Evolutionary conservation across 2,797 vertebrate species (phyloP).

Genomic region (Acanthis flammea): DNA sequence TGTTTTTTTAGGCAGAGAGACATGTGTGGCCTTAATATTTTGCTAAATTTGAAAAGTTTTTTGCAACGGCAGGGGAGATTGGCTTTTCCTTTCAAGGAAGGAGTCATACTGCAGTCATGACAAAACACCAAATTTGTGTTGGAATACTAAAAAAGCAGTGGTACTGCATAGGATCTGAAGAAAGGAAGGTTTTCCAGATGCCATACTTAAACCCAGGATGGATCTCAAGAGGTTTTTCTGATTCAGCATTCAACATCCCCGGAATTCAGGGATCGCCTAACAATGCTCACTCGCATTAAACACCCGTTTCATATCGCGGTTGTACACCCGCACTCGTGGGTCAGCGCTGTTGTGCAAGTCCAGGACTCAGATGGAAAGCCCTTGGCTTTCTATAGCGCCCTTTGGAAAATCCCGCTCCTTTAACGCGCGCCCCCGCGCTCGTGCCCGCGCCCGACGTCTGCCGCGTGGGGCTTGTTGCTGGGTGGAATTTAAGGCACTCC

Average conservation of each 20-base stretch:
- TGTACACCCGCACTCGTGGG: fast-evolving
- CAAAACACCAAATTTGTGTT: neutral
- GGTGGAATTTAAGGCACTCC: constrained; percentile 17
- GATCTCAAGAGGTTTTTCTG: neutral
- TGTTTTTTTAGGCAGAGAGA: neutral
- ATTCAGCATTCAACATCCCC: neutral
- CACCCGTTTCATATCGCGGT: fast-evolving
- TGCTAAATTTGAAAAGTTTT: neutral
- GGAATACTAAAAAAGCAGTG: neutral
- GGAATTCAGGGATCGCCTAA: neutral
- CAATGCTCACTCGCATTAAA: fast-evolving
- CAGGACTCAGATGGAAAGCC: neutral
- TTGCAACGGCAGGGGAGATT: fast-evolving
- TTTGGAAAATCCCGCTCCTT: fast-evolving
- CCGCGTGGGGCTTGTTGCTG: constrained; percentile 50
- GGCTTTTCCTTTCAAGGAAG: neutral
- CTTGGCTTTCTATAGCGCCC: fast-evolving
- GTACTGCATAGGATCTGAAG: fast-evolving
- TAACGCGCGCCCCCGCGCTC: neutral
- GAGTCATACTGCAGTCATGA: fast-evolving
- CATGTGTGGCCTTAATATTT: fast-evolving
- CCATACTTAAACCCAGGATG: neutral
- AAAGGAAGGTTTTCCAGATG: neutral
- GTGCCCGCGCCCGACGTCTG: neutral
- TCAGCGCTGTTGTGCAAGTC: neutral